Base-by-base conservation (phyloP, 1,140 invertebrate genomes). In the Diachasma alloeum region DNA sequence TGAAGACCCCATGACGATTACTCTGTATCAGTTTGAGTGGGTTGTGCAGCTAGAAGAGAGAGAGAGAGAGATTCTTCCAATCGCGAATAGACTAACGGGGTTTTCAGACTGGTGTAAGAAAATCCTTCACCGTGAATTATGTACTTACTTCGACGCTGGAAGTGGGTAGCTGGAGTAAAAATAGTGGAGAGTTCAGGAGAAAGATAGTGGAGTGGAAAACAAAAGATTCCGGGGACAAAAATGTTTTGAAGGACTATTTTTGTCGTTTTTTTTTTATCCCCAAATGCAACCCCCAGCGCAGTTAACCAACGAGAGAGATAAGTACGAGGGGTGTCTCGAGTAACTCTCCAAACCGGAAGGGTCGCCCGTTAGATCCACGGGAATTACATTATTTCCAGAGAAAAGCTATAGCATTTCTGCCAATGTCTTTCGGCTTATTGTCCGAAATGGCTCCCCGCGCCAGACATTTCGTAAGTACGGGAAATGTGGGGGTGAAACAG, bases 21-120 rank as follows among this genome's bases (percentile, higher is more conserved):
- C 59, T 63, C 59, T 63, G 59, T 63, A 63, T 63, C 59, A 26
- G 19, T 63, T 63, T 63, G 19, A 63, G 19, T 63, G 59, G 59
- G 0, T 17, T 59, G 6, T 59, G 17, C n/a, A 59, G 17, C n/a
- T 31, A 3, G 39, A 42, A 42, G 39, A 1, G 9, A 42, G 39
- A 1, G 9, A 42, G 39, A 42, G 4, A 42, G 39, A 42, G 39
- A 53, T 53, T 53, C 48, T 19, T 42, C 48, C 48, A 53, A 53
- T 53, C 17, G 48, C 48, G 17, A 53, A n/a, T 53, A 53, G 48
- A 53, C 48, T 53, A 5, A 53, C 17, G 11, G 17, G 4, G 48
- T 19, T 53, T 19, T 53, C 48, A 17, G 1, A 0, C 9, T 17
- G 2, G n/a, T 48, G 48, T 15, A 17, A 53, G 48, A 53, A 53